phyloP scores from a whole-genome alignment of 2,888 invertebrate species.

The Odontocolon sp. region DNA sequence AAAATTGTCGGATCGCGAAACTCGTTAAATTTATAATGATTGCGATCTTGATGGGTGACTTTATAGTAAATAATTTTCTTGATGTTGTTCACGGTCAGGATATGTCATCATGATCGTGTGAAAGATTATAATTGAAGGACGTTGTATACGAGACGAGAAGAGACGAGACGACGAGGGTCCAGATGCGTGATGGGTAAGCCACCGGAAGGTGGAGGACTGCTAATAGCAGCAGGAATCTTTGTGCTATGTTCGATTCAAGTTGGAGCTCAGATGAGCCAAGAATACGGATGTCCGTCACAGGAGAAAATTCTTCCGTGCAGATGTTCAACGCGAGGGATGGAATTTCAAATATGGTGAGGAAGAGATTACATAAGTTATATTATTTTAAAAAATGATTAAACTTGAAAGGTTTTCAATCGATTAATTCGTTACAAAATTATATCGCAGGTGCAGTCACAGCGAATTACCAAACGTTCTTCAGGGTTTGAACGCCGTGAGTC shows the following conservation, averaged over 20 bases:
- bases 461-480: slow-evolving; percentile 89
- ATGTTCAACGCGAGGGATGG: slow-evolving; percentile 89
- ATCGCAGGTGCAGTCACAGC: slow-evolving; percentile 93
- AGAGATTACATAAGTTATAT: not conserved
- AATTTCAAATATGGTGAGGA: slow-evolving; percentile 91
- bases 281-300: slow-evolving; percentile 86
- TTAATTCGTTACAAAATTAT: too few relatives aligned
- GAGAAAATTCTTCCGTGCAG: slow-evolving; percentile 91
- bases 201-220: slow-evolving; percentile 73
- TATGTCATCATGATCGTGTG: slow-evolving; percentile 47
- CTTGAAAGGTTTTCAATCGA: too few relatives aligned
- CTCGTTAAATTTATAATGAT: not conserved
- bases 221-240: slow-evolving; percentile 61
- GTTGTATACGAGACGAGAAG: not conserved
- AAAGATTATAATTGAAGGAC: slow-evolving; percentile 18
- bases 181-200: slow-evolving; percentile 78
- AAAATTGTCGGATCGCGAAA: slow-evolving; percentile 18
- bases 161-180: slow-evolving; percentile 62
- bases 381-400: too few relatives aligned
- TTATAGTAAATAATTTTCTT: not conserved
- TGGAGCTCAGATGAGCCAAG: slow-evolving; percentile 70
- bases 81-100: slow-evolving; percentile 32
- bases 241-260: slow-evolving; percentile 56
- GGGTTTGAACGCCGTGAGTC: slow-evolving; percentile 87
- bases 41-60: not conserved